Conservation (phyloP, 1,140 invertebrate genomes). For the Holcopasites calliopsidis region DNA sequence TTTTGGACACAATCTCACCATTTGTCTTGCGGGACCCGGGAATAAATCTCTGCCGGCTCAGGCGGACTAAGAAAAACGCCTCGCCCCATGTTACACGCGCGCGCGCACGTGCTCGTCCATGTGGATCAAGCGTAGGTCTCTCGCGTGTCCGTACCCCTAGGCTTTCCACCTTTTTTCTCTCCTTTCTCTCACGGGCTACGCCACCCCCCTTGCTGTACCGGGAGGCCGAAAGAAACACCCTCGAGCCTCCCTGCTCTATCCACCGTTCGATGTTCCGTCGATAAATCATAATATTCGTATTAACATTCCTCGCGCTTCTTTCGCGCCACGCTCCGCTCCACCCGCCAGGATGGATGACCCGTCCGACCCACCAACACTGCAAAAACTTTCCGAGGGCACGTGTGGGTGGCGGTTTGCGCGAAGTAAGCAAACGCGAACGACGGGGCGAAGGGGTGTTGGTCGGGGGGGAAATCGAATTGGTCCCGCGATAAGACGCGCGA, state of each 20-base stretch:
- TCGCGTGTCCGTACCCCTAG: constrained; percentile 52
- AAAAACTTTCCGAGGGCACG: constrained; percentile 46
- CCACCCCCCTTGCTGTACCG: constrained; percentile 61
- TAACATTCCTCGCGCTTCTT: constrained; percentile 79
- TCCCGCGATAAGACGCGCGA: constrained; percentile 40
- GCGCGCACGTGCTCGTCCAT: constrained; percentile 2
- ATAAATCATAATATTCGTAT: constrained; percentile 80
- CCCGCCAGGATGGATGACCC: constrained; percentile 68
- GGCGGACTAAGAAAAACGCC: constrained; percentile 79
- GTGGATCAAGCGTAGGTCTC: not conserved
- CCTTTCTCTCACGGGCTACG: constrained; percentile 67
- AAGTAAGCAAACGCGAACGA: constrained; percentile 39
- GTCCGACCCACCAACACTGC: constrained; percentile 51
- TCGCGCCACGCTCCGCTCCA: constrained; percentile 42
- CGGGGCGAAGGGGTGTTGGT: not conserved
- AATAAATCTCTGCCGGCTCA: constrained; percentile 80
- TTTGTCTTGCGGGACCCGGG: constrained; percentile 79
- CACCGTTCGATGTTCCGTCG: constrained; percentile 70
- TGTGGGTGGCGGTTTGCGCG: constrained; percentile 41
- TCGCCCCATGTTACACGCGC: constrained; percentile 67
- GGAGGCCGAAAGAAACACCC: constrained; percentile 24
- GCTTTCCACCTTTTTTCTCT: constrained; percentile 62
- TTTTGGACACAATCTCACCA: constrained; percentile 81
- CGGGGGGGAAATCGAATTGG: constrained; percentile 27
- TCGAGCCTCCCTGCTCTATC: not conserved